A percentile compares a stretch with the other conserved stretches of the same genome.
These are phyloP conservation scores for Gymnoscopelus microlampas DNA, from an alignment of 2,797 vertebrate genomes.

Conservation along the genomic window DNA sequence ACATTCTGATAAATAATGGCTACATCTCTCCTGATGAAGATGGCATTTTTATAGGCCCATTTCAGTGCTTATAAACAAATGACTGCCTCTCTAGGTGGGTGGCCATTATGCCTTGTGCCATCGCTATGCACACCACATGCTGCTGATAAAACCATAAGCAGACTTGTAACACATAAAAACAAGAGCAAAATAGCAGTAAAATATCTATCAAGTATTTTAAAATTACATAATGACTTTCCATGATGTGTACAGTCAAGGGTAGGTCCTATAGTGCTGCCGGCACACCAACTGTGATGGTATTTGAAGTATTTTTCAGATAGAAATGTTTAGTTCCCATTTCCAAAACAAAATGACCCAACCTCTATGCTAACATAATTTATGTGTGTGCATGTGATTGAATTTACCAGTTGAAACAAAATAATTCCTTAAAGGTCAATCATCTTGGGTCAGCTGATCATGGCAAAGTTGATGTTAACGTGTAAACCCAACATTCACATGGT, in stretches of 20 bases:
- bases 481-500: no score
- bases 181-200: slow-evolving; percentile 1
- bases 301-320: slow-evolving; percentile 22
- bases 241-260: slow-evolving; percentile 10
- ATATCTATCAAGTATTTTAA: slow-evolving; percentile 23
- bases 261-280: slow-evolving; percentile 1
- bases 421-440: no score
- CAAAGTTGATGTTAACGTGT: no score
- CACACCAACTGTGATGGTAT: slow-evolving; percentile 26
- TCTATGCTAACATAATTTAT: slow-evolving; percentile 16
- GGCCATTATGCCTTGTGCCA: slow-evolving; percentile 26
- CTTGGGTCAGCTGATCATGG: no score
- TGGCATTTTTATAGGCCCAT: not conserved
- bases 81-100: slow-evolving; percentile 26
- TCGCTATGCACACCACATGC: slow-evolving; percentile 5
- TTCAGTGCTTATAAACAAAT: slow-evolving; percentile 24
- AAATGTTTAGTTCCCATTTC: slow-evolving; percentile 27
- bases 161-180: not conserved
- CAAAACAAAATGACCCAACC: slow-evolving; percentile 29
- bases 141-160: slow-evolving; percentile 26
- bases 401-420: slow-evolving; percentile 9
- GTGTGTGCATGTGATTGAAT: slow-evolving; percentile 19
- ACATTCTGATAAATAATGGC: not conserved
- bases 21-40: slow-evolving; percentile 14
- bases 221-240: slow-evolving; percentile 11